Evolutionary conservation across 2,888 invertebrate species (phyloP).

Genomic region (Achlya flavicornis): DNA sequence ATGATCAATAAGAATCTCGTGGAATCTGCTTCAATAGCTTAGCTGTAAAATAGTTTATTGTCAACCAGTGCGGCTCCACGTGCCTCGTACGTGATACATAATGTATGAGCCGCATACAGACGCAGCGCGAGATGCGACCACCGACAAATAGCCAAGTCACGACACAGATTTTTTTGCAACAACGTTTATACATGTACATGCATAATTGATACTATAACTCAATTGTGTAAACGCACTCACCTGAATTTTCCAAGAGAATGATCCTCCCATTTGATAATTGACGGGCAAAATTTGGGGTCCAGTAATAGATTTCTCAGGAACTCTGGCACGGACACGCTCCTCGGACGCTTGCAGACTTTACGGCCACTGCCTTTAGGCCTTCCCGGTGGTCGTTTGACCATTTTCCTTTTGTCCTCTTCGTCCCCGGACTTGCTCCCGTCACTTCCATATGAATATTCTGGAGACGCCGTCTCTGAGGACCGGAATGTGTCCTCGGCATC

Average conservation of each 20-base stretch:
- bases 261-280: constrained; percentile 95
- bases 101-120: constrained; percentile 50
- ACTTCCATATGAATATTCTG: constrained; percentile 70
- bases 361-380: constrained; percentile 81
- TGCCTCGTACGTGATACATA: constrained; percentile 66
- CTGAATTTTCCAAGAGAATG: constrained; percentile 91
- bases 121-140: constrained; percentile 38
- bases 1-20: constrained; percentile 45
- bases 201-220: constrained; percentile 14
- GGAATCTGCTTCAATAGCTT: constrained; percentile 45
- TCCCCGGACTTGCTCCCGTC: constrained; percentile 75
- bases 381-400: constrained; percentile 81
- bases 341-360: constrained; percentile 71
- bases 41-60: constrained; percentile 61
- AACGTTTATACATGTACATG: constrained; percentile 18
- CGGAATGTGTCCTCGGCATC: constrained; percentile 71
- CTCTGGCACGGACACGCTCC: constrained; percentile 88
- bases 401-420: constrained; percentile 76
- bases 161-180: constrained; percentile 48
- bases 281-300: constrained; percentile 90
- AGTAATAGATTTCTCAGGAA: constrained; percentile 92
- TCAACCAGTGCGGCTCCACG: constrained; percentile 58
- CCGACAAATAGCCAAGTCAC: constrained; percentile 52
- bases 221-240: constrained; percentile 53
- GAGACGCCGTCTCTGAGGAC: constrained; percentile 68